Percentiles rank a stretch among this genome's conserved stretches.
Evolutionary conservation across 2,113 vertebrate species (phyloP).

Genomic region (Mohoua ochrocephala): DNA sequence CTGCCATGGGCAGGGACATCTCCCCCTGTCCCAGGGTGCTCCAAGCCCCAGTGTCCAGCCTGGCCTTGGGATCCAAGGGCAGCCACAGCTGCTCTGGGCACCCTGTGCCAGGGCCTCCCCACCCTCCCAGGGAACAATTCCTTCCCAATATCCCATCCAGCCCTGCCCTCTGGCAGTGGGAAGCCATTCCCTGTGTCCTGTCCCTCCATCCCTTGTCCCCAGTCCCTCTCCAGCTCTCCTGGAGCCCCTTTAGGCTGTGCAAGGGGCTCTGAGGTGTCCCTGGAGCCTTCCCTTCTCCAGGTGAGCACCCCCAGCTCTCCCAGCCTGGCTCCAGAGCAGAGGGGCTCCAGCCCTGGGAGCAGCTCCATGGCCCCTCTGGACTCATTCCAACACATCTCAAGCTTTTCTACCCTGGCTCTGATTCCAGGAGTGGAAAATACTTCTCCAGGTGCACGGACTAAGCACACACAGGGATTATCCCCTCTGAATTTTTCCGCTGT

Average conservation of each 20-base stretch:
- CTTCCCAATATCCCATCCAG: fast-evolving
- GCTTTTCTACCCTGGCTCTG: background rate
- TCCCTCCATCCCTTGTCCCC: background rate
- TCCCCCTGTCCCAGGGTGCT: background rate
- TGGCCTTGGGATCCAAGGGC: background rate
- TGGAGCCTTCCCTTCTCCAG: background rate
- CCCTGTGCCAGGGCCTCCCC: background rate
- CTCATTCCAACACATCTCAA: background rate
- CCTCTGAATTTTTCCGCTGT: background rate
- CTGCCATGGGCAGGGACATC: background rate
- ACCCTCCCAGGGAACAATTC: background rate
- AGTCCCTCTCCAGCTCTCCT: background rate
- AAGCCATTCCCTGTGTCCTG: background rate
- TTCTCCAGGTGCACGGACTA: background rate
- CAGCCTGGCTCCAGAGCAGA: background rate
- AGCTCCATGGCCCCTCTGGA: background rate
- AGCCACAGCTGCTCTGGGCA: background rate
- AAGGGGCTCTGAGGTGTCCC: background rate
- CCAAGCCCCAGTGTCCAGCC: background rate
- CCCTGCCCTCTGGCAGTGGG: background rate
- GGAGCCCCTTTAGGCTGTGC: background rate
- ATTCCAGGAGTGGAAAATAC: background rate
- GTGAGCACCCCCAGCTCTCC: background rate
- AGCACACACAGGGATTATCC: background rate
- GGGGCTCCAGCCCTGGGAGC: background rate